A percentile compares a stretch with the other conserved stretches of the same genome.
These are phyloP conservation scores for Dendrocincla tyrannina DNA, from an alignment of 2,797 vertebrate genomes.

Conservation along the genomic window DNA sequence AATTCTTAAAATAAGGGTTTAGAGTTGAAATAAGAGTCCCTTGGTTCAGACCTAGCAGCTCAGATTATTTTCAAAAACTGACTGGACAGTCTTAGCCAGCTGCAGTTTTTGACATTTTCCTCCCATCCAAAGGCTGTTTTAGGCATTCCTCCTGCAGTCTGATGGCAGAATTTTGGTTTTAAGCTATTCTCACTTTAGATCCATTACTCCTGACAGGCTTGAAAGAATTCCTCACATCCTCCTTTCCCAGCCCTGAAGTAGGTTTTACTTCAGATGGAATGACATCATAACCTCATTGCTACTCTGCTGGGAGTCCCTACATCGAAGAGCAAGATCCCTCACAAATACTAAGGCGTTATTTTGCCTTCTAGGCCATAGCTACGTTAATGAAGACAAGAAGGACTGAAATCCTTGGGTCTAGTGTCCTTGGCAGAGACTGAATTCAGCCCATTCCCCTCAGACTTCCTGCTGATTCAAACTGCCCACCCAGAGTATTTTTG, in stretches of 20 bases:
- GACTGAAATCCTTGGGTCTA: not conserved
- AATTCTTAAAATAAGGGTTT: constrained; percentile 39
- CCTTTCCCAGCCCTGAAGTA: not conserved
- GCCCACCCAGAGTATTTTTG: accelerated
- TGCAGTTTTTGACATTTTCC: not conserved
- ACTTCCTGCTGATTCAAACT: not conserved
- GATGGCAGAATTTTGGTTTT: not conserved
- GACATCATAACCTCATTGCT: not conserved
- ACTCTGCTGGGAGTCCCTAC: not conserved
- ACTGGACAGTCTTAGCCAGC: not conserved
- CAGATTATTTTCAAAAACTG: not conserved
- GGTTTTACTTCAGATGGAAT: not conserved
- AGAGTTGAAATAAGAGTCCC: not conserved
- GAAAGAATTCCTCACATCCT: not conserved
- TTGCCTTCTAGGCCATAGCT: not conserved
- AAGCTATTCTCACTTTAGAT: not conserved
- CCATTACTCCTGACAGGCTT: not conserved
- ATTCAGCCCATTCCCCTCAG: not conserved
- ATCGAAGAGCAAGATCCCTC: not conserved
- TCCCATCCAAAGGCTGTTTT: not conserved
- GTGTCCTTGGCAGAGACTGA: not conserved
- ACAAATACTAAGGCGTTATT: not conserved
- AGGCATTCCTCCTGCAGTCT: not conserved
- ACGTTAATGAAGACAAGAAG: not conserved
- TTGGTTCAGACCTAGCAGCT: not conserved